These are phyloP conservation scores for Helogale parvula DNA, from an alignment of 2,113 vertebrate genomes.

Conservation along the genomic window DNA sequence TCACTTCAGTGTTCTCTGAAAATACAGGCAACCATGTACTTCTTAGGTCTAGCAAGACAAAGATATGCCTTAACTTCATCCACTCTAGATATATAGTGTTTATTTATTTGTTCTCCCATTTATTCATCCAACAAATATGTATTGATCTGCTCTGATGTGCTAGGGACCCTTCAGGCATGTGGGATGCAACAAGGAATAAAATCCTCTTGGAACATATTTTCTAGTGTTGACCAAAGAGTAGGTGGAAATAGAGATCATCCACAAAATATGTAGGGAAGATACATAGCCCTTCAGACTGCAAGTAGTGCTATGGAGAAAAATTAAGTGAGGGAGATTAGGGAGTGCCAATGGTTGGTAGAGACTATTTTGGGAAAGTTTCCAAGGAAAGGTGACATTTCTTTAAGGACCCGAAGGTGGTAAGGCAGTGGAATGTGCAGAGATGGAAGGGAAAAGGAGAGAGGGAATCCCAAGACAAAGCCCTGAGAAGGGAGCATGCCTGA, in stretches of 20 bases:
- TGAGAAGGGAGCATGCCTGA: background rate
- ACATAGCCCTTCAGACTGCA: background rate
- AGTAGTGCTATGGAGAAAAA: background rate
- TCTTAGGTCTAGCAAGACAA: slow-evolving; percentile 36
- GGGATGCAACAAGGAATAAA: background rate
- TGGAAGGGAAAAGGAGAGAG: accelerated
- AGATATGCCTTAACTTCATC: background rate
- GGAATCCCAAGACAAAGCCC: background rate
- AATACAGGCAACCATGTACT: slow-evolving; percentile 12
- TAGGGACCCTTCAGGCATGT: background rate
- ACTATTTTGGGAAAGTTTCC: background rate
- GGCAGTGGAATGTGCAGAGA: background rate
- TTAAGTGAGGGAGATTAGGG: background rate
- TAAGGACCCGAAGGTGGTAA: background rate
- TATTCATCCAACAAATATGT: background rate
- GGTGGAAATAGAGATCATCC: background rate
- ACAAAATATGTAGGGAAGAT: background rate
- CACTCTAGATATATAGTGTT: background rate
- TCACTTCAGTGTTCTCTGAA: background rate
- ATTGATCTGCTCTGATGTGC: background rate
- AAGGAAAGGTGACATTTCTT: background rate
- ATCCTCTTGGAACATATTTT: background rate
- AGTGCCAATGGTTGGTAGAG: background rate
- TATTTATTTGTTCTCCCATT: background rate
- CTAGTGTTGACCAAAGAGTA: background rate